Conservation (phyloP, 2,797 vertebrate species). For the Alosa sapidissima region DNA sequence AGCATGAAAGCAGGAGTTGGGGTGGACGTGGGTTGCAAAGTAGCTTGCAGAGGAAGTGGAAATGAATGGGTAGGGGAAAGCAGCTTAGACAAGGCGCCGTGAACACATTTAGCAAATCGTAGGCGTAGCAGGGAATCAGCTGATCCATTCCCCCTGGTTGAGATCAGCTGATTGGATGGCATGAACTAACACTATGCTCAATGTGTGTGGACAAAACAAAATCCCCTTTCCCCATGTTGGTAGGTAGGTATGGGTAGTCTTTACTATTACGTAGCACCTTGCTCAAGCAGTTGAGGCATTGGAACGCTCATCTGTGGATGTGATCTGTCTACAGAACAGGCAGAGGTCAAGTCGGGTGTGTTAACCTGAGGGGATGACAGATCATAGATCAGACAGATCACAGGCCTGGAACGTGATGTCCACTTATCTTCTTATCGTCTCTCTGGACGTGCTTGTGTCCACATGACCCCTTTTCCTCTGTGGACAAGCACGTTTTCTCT, state of each 20-base stretch:
- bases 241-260: neutral
- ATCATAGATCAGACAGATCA: slow-evolving; percentile 20
- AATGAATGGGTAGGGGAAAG: too few species aligned
- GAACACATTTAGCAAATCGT: too few species aligned
- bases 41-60: too few species aligned
- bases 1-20: too few species aligned
- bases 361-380: slow-evolving; percentile 34
- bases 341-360: slow-evolving; percentile 26
- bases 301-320: neutral
- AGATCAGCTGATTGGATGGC: too few species aligned
- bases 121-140: too few species aligned
- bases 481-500: neutral
- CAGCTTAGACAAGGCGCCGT: too few species aligned
- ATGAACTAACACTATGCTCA: too few species aligned
- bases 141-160: too few species aligned
- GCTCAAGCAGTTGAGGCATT: neutral
- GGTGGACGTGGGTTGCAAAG: too few species aligned
- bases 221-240: neutral
- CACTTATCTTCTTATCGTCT: neutral
- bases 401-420: neutral
- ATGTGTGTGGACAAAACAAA: neutral
- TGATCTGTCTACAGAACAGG: neutral
- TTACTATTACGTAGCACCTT: neutral
- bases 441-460: neutral
- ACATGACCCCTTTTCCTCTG: neutral